Evolutionary conservation across 92 coral and sea anemone genomes (phyloP), one percentile per base, ranked within the genome.

Genomic region (Blastomussa wellsi): DNA sequence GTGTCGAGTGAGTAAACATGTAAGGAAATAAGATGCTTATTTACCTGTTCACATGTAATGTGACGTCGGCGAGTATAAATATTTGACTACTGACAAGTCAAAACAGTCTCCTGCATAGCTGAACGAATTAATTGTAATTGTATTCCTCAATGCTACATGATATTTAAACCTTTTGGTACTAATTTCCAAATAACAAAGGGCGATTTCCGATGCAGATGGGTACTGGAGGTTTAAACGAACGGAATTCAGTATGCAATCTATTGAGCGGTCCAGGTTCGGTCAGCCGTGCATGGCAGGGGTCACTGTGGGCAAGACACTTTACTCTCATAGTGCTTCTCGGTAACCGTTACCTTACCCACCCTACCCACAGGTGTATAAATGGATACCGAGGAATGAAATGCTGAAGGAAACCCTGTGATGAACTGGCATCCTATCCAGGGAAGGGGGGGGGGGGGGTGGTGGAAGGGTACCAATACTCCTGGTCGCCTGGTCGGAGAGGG

Each of bases 31-130:
- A 74, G 80, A 33, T 38, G 17, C 87, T 74, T 60, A 37, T 52
- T 83, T 75, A 83, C 80, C 69, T 42, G 74, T 74, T 83, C 75
- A 74, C 72, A 76, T 83, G 87, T 59, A 60, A 59, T 74, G 74
- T 74, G 87, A 74, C 87, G 81, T 74, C 80, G 79, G 60, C 79
- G 41, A 38, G 74, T 59, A 57, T 83, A 31, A 83, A 83, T 83
- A 83, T 74, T 74, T 57, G 80, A 74, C 80, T 14, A 74, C 20
- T 7, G 28, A 33, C 69, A 8, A 60, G 38, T 41, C 28, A 51
- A 31, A 36, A 55, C 39, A 48, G 10, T 33, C 14, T 2, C 14
- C 35, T 53, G 79, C 64, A 8, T 33, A 57, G 78, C 12, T 33
- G 10, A 38, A 32, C 26, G 37, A 19, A 66, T 29, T 37, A 3